Evolutionary conservation across 2,113 vertebrate species (phyloP), one percentile per base, ranked within the genome.

Genomic region (Stercorarius parasiticus): DNA sequence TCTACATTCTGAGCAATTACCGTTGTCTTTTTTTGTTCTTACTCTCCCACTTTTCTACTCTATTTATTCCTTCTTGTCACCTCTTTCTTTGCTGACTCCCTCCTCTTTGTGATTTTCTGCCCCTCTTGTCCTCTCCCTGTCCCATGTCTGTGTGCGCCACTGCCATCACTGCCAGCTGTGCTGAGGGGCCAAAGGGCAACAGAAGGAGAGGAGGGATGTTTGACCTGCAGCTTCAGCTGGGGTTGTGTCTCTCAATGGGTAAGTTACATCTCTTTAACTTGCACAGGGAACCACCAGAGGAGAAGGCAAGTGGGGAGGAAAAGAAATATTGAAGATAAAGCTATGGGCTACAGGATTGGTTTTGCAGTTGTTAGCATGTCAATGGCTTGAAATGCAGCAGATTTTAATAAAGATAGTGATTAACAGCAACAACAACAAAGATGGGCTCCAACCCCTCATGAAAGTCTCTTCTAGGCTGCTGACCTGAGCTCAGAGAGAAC

Each of bases 81-180:
- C 13, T 65, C 32, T 59, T 62, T 71, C 55, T 84, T 86, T 85
- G 26, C 32, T 26, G 34, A 29, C 16, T 43, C 42, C 12, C 12
- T 79, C 9, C 20, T 43, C 20, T 5, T 2, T 8, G 36, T 17
- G 7, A 13, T 56, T 47, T 73, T 40, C 58, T 83, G n/a, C 2
- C 49, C n/a, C 56, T n/a, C 8, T 21, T 55, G 42, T 81, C 30
- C 38, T 81, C 20, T 40, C 14, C 32, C 8, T 45, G 22, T 38
- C 38, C 79, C 43, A 15, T 0, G 2, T 42, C 59, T 36, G 30
- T 52, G 72, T 69, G 38, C 26, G 32, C 5, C 9, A 0, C 34
- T 59, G 64, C 10, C 12, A 32, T 17, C 32, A 1, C 47, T 79
- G 50, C 7, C 36, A 34, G 20, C n/a, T 53, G 23, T 43, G 23